Base-by-base conservation (phyloP, 2,888 invertebrate genomes). In the Cerceris rybyensis region DNA sequence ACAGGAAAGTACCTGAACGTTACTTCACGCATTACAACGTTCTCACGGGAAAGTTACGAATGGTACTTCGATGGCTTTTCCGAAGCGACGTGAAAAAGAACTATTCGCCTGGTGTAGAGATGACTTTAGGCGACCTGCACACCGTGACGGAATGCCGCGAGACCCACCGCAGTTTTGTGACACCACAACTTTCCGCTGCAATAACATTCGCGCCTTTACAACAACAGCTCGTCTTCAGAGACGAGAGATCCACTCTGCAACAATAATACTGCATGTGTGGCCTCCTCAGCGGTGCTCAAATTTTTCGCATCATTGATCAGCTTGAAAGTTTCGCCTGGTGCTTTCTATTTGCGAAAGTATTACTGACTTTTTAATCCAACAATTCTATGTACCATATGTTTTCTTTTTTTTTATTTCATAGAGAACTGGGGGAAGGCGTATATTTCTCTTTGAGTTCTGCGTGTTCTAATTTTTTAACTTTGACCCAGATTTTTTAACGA, bases 261-360 rank as follows among this genome's bases (percentile, higher is more conserved):
- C 86, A 89, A 91, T 89, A 91, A 91, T 87, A 90, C 86, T 80
- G 80, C 87, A 87, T 87, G 90, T 91, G 91, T 91, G 91, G 90
- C 86, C 90, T 63, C 58, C 58, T 4, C 82, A 86, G 86, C 78
- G 86, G 86, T 83, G 75, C 84, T 87, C 86, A 86, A 78, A 57
- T 46, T 76, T 77, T 79, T 70, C 76, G 74, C 80, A 41, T 65
- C 13, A 52, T 55, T 69, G 14, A 41, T 28, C 28, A 28, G 28
- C 28, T 28, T 4, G 28, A 28, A 28, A 28, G 28, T 2, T 28
- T 28, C 28, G 28, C 28, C 28, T 28, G 2, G 28, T 28, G 28
- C 4, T 28, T 4, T 28, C 28, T 28, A 28, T 4, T 28, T 28
- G 28, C 28, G 28, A 28, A 28, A 28, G 28, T 28, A 4, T 28